Base-by-base conservation (phyloP, 2,797 vertebrate species). In the Pseudomugil gertrudae region DNA sequence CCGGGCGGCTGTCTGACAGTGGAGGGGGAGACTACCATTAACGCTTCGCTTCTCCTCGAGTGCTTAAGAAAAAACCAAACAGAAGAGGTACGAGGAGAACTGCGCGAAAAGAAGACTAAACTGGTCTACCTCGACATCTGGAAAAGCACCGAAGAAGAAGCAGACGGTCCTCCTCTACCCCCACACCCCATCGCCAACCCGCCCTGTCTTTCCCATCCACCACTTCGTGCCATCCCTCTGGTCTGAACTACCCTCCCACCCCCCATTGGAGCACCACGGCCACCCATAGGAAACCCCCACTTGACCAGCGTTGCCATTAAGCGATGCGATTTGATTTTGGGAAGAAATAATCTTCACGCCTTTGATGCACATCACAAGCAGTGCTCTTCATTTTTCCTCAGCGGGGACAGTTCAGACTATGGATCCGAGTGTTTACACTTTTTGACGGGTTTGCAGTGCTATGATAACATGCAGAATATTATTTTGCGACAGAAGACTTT, bases 1-100 rank as follows among this genome's bases (percentile, higher is more conserved):
- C 92, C 90, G 90, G 92, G 88, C 85, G 86, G 79, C 90, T 89
- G 90, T 89, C 91, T 91, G 87, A 91, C 88, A 88, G 87, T 85
- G 81, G 89, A 75, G 74, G 88, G 78, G 88, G 88, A 90, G 87
- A 91, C 89, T 48, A 84, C 79, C 87, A 83, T 80, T 84, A 84
- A 79, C 84, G 80, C 70, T 80, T 84, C 61, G 77, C 85, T 79
- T 87, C 89, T 92, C 90, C 86, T 81, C 62, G 74, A 87, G 80
- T 66, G 76, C 76, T 70, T 48, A 58, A 13, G 7, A 36, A 52
- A 43, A 43, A 40, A 17, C 2, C 17, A 43, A 43, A 43, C 40
- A 19, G 48, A 69, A 48, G 75, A 72, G 63, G 75, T 77, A 43
- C 76, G 52, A 63, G 68, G 69, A 78, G 27, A 76, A 63, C 66